Evolutionary conservation across 2,797 vertebrate genomes (phyloP).

Genomic region (Micromesistius poutassou): DNA sequence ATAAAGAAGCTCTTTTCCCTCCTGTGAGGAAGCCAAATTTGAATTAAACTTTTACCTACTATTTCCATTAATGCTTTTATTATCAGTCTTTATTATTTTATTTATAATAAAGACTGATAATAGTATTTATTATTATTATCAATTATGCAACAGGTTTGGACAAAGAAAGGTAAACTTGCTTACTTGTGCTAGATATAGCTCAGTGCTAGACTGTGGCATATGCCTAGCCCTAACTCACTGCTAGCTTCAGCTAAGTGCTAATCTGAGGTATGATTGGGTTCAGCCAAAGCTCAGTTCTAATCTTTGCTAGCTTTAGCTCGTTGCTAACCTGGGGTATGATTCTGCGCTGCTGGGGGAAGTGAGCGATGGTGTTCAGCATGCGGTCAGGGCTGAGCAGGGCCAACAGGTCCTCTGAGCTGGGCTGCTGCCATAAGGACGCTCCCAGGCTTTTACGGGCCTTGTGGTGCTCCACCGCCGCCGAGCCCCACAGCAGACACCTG

Average conservation of each 20-base stretch:
- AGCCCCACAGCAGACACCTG: conserved; percentile 89
- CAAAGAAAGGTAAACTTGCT: no score
- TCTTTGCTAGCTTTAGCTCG: not conserved
- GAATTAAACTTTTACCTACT: no score
- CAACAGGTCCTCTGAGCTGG: conserved; percentile 82
- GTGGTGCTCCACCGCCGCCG: conserved; percentile 89
- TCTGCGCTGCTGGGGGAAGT: conserved; percentile 81
- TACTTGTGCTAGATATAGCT: no score
- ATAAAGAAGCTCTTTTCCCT: conserved; percentile 60
- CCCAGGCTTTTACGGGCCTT: conserved; percentile 88
- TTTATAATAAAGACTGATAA: no score
- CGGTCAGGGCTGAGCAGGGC: conserved; percentile 79
- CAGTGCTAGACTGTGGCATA: no score
- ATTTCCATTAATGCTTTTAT: no score
- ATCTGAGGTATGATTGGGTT: not conserved
- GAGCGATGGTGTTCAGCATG: conserved; percentile 81
- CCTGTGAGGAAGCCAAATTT: conserved; percentile 62
- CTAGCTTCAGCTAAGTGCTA: not conserved
- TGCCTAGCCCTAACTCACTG: no score
- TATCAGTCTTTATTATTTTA: no score
- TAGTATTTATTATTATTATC: no score
- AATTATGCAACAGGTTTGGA: no score
- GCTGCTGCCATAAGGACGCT: conserved; percentile 91
- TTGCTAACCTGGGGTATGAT: conserved; percentile 72
- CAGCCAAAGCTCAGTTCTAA: not conserved